Conservation (phyloP, 2,113 vertebrate genomes). For the Ammodytes dubius region DNA sequence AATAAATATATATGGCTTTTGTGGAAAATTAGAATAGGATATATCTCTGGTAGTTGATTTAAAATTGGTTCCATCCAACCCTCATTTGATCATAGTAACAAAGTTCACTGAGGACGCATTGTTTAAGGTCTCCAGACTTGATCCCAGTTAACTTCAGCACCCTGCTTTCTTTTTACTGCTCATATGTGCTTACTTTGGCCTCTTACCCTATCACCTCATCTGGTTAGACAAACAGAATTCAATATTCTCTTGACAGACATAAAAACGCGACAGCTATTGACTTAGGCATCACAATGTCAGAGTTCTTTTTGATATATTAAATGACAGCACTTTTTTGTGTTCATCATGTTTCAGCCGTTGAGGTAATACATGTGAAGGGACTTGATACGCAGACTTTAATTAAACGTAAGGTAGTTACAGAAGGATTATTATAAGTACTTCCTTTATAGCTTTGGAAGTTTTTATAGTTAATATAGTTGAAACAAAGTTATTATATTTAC, state of each 20-base stretch:
- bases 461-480: not conserved
- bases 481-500: not conserved
- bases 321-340: not conserved
- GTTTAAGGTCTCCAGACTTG: constrained; percentile 46
- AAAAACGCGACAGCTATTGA: constrained; percentile 42
- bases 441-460: not conserved
- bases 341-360: not conserved
- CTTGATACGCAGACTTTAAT: not conserved
- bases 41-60: not conserved
- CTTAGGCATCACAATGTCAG: constrained; percentile 37
- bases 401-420: not conserved
- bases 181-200: constrained; percentile 73
- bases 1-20: not conserved
- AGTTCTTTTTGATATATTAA: constrained; percentile 37
- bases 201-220: constrained; percentile 55
- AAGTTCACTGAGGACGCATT: constrained; percentile 42
- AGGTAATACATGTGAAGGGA: not conserved
- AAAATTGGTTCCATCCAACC: constrained; percentile 12
- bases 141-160: constrained; percentile 45
- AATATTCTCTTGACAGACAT: constrained; percentile 56
- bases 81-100: constrained; percentile 20
- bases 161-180: constrained; percentile 57
- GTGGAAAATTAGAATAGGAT: not conserved
- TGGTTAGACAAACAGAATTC: constrained; percentile 55
- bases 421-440: not conserved